Evolutionary conservation across 2,113 vertebrate species (phyloP), one percentile per base, ranked within the genome.

Genomic region (Patagioenas fasciata): DNA sequence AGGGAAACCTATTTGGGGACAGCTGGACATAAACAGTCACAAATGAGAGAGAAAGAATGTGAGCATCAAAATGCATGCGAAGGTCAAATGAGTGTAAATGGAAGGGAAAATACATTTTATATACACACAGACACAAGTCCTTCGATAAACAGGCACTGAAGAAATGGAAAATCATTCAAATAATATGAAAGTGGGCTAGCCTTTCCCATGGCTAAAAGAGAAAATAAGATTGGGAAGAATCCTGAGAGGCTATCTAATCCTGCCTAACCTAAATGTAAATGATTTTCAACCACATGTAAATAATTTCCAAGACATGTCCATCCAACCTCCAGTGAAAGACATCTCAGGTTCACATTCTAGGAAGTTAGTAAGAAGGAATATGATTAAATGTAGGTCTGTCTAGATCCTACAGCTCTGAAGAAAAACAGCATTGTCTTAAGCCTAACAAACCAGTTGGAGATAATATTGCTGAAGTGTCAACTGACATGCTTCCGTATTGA

Each of bases 401-500:
- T 94, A 47, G 38, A 93, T 88, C 67, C 79, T 62, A 31, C 34
- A 84, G 14, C 42, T 91, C 58, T 88, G 60, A 96, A 96, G 81
- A 97, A 91, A 83, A 74, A 78, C 62, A 93, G 67, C 78, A 95
- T 90, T 91, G 97, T 95, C 91, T 93, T 92, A 80, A 96, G 94
- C 38, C 72, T 91, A 86, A 88, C 91, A 93, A 94, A 92, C 66
- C 89, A 77, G 88, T 88, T 80, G 91, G 79, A 96, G 95, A 96
- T 72, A 83, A 88, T 88, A 95, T 86, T 97, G 91, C 94, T 94
- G 77, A 82, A 74, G 94, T 78, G n/a, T 87, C 85, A 91, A 85
- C 69, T 92, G 97, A 98, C 74, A 96, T 95, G 83, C 85, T 90
- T 73, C 66, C 80, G 44, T 97, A 97, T 90, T 97, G 95, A 96